A percentile compares a stretch with the other conserved stretches of the same genome.
These are phyloP conservation scores for Acomys russatus DNA, from an alignment of 2,797 vertebrate species.

Conservation along the genomic window DNA sequence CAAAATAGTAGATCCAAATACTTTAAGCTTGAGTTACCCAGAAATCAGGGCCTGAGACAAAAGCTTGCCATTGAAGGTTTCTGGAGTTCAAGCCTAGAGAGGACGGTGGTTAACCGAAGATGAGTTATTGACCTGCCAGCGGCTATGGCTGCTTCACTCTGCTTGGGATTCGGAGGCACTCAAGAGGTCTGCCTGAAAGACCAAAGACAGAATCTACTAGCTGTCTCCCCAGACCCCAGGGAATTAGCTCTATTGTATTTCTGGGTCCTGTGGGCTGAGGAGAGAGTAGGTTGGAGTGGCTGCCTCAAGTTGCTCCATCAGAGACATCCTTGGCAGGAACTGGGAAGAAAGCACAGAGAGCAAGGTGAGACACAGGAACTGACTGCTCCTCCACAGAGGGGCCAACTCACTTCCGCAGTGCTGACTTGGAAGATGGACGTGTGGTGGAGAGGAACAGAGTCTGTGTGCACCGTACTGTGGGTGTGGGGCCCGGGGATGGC, in stretches of 20 bases:
- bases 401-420: background rate
- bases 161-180: background rate
- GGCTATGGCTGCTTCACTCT: accelerated
- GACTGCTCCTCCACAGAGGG: background rate
- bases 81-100: background rate
- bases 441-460: background rate
- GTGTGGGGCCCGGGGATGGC: background rate
- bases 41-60: conserved; percentile 15
- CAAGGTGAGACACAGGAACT: background rate
- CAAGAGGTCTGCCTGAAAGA: background rate
- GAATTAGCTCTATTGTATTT: background rate
- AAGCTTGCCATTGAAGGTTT: background rate
- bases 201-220: background rate
- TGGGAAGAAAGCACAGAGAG: background rate
- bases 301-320: background rate
- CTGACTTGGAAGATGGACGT: background rate
- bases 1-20: background rate
- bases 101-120: background rate
- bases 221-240: background rate
- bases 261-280: background rate
- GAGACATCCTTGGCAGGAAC: background rate
- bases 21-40: background rate
- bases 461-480: background rate
- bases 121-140: background rate
- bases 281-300: background rate